Conservation (phyloP, 2,888 invertebrate species). For the Drosophila recens region DNA sequence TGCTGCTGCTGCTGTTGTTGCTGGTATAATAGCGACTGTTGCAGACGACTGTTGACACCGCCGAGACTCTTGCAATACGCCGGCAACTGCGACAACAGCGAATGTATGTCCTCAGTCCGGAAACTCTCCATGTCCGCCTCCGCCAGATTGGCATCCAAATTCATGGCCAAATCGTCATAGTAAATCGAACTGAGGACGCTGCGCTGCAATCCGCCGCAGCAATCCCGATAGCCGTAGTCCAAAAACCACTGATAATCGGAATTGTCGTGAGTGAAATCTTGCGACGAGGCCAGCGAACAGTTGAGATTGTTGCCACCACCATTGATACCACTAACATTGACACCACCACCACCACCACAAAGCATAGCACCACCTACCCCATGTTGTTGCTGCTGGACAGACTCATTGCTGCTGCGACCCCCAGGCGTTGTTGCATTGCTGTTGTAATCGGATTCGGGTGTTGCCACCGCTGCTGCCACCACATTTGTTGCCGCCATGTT, state of each 20-base stretch:
- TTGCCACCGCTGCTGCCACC: constrained; percentile 76
- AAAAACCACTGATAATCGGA: constrained; percentile 96
- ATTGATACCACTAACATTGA: constrained; percentile 44
- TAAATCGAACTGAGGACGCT: constrained; percentile 93
- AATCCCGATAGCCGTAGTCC: constrained; percentile 94
- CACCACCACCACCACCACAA: constrained; percentile 67
- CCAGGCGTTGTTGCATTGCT: constrained; percentile 85
- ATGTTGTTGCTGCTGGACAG: constrained; percentile 58
- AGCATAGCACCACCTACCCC: constrained; percentile 75
- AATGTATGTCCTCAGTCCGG: constrained; percentile 95
- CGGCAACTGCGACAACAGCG: constrained; percentile 92
- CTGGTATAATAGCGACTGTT: constrained; percentile 77
- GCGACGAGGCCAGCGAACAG: constrained; percentile 85
- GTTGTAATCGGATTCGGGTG: constrained; percentile 85
- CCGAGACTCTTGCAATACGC: constrained; percentile 89
- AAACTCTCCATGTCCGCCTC: constrained; percentile 98
- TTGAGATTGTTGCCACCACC: constrained; percentile 81
- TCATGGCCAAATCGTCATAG: constrained; percentile 94
- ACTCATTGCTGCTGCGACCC: constrained; percentile 59
- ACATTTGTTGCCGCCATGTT: constrained; percentile 69
- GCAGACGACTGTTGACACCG: constrained; percentile 82
- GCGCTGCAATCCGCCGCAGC: constrained; percentile 88
- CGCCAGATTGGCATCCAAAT: constrained; percentile 96
- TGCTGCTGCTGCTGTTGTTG: constrained; percentile 70
- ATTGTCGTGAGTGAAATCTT: constrained; percentile 93